Conservation (phyloP, 2,888 invertebrate species). For the Ophion obscuratus region DNA sequence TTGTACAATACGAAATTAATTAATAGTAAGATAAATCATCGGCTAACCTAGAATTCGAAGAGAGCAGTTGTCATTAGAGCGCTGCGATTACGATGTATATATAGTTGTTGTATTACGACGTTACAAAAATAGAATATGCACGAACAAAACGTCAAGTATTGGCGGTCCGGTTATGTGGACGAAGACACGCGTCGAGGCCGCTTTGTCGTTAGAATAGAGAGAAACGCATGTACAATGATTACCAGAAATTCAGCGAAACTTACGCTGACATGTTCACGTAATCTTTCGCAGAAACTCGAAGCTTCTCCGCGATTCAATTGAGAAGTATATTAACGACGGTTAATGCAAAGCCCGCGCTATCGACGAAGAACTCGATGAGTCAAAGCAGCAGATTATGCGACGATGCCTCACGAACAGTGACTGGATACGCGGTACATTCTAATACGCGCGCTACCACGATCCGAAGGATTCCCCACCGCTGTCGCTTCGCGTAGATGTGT, state of each 20-base stretch:
- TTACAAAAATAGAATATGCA: slow-evolving; percentile 30
- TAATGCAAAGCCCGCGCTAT: background rate
- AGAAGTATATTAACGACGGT: background rate
- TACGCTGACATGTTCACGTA: slow-evolving; percentile 53
- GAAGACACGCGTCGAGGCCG: background rate
- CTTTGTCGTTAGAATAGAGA: background rate
- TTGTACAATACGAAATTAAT: background rate
- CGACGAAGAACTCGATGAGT: background rate
- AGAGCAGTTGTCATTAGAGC: slow-evolving; percentile 13
- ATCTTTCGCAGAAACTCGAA: slow-evolving; percentile 11
- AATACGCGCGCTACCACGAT: slow-evolving; percentile 4
- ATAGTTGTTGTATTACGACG: background rate
- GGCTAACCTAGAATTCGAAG: slow-evolving; percentile 28
- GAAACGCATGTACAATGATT: slow-evolving; percentile 10
- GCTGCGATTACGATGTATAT: slow-evolving; percentile 1
- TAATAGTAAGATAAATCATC: slow-evolving; percentile 10
- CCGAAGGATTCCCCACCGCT: slow-evolving; percentile 22
- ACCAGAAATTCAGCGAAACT: slow-evolving; percentile 11
- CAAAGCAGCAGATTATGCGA: slow-evolving; percentile 6
- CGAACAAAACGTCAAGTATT: slow-evolving; percentile 17
- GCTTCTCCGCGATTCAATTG: background rate
- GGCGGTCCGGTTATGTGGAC: background rate
- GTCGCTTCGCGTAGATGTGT: background rate
- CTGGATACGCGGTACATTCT: background rate
- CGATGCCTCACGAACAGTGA: slow-evolving; percentile 19